These are phyloP conservation scores for Steinernema feltiae DNA, from an alignment of 1,140 invertebrate genomes.

Conservation along the genomic window DNA sequence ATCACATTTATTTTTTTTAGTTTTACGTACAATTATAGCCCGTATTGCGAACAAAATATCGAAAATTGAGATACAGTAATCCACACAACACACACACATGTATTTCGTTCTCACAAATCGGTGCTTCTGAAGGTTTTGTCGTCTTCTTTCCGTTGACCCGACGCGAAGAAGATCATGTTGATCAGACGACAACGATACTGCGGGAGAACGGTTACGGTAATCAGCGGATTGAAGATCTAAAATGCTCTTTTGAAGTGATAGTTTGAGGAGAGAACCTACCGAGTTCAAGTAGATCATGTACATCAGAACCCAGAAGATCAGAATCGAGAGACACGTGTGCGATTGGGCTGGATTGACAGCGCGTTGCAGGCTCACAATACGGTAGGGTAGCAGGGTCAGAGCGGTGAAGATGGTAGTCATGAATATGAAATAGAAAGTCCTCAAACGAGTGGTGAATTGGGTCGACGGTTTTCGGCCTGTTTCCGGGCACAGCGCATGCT, in stretches of 20 bases:
- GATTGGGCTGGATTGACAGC: slow-evolving; percentile 5
- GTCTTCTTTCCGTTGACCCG: background rate
- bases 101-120: background rate
- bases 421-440: slow-evolving; percentile 34
- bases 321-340: background rate
- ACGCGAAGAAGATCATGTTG: background rate
- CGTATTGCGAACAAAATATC: background rate
- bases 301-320: slow-evolving; percentile 14
- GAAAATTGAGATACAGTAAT: no score
- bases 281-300: slow-evolving; percentile 30
- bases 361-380: slow-evolving; percentile 27
- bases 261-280: slow-evolving; percentile 15
- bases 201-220: slow-evolving; percentile 30
- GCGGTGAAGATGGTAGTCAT: slow-evolving; percentile 36
- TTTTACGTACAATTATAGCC: background rate
- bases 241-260: background rate
- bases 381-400: slow-evolving; percentile 22
- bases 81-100: background rate
- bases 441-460: slow-evolving; percentile 25
- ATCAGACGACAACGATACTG: slow-evolving; percentile 24
- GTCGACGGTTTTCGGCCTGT: background rate
- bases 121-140: slow-evolving; percentile 5
- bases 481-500: background rate
- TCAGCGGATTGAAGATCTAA: slow-evolving; percentile 33
- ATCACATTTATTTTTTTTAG: background rate